Evolutionary conservation across 2,113 vertebrate species (phyloP).

Genomic region (Barbus barbus): DNA sequence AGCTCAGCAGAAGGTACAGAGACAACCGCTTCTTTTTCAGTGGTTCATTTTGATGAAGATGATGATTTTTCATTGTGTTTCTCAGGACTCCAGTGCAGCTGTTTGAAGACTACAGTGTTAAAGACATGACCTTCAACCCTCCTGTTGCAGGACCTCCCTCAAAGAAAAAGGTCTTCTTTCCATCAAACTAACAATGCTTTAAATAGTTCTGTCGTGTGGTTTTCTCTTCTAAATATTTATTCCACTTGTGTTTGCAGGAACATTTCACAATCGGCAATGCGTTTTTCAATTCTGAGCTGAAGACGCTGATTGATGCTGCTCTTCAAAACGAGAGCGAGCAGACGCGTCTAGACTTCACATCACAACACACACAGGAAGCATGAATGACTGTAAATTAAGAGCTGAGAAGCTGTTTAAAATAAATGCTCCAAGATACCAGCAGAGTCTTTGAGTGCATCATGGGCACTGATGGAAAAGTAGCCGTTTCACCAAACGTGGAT

Average conservation of each 20-base stretch:
- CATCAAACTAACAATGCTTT: not conserved
- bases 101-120: conserved; percentile 82
- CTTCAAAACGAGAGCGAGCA: conserved; percentile 47
- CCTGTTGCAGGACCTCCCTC: conserved; percentile 74
- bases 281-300: conserved; percentile 75
- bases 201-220: not conserved
- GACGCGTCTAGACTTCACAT: conserved; percentile 73
- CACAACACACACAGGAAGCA: conserved; percentile 20
- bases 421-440: not conserved
- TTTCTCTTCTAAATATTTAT: not conserved
- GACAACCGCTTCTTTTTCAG: too few relatives aligned
- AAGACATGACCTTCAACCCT: conserved; percentile 89
- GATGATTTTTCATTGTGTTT: not conserved
- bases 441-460: too few relatives aligned
- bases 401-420: conserved; percentile 8
- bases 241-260: conserved; percentile 45
- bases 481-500: not conserved
- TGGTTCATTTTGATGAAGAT: not conserved
- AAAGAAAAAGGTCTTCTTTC: conserved; percentile 81
- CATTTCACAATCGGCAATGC: conserved; percentile 63
- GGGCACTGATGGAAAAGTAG: too few relatives aligned
- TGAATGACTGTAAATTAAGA: not conserved
- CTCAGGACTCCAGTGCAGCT: conserved; percentile 82
- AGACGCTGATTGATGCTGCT: conserved; percentile 65
- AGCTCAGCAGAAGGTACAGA: conserved; percentile 85